phyloP scores from a whole-genome alignment of 2,797 vertebrate species.

The Limnodromus scolopaceus region DNA sequence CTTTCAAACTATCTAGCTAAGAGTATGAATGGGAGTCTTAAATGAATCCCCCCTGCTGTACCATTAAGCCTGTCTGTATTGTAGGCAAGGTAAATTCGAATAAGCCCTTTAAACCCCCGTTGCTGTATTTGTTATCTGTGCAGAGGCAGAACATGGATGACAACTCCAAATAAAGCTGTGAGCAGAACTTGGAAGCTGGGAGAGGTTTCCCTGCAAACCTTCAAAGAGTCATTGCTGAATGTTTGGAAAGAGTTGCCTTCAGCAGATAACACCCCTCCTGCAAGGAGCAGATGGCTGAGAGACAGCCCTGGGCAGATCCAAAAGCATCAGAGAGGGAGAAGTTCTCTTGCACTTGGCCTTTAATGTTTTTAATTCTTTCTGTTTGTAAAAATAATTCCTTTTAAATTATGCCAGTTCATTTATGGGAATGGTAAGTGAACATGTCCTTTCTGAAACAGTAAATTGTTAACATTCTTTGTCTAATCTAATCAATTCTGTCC shows the following conservation, averaged over 20 bases:
- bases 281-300: slow-evolving; percentile 4
- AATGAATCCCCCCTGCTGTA: neutral
- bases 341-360: neutral
- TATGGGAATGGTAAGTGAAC: neutral
- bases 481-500: neutral
- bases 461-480: neutral
- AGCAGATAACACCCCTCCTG: neutral
- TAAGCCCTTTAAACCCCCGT: neutral
- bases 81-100: neutral
- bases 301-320: neutral
- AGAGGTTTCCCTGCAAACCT: neutral
- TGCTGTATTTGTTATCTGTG: neutral
- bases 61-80: neutral
- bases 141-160: neutral
- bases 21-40: neutral
- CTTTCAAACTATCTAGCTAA: neutral
- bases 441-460: neutral
- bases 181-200: neutral
- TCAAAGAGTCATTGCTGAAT: neutral
- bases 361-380: neutral
- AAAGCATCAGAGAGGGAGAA: neutral
- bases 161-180: neutral
- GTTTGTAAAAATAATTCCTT: neutral
- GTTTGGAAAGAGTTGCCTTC: neutral
- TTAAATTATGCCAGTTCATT: neutral